Percentiles rank a stretch among this genome's conserved stretches.
Conservation (phyloP, 2,888 invertebrate species). For the Melanostoma scalare region DNA sequence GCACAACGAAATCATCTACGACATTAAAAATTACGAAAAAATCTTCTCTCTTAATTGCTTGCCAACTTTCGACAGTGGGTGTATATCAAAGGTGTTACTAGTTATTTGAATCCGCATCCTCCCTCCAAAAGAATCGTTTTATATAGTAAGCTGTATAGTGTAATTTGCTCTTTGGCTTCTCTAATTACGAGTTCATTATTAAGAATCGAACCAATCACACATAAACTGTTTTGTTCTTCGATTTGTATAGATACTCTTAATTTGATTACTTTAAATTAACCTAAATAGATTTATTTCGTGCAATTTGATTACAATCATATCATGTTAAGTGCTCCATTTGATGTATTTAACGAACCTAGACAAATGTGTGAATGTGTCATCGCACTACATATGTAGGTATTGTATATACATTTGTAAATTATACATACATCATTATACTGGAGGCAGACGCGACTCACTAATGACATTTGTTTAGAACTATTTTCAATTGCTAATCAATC, state of each 20-base stretch:
- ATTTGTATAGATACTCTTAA: constrained; percentile 5
- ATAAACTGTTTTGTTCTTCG: background rate
- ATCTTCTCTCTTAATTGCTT: too few species aligned
- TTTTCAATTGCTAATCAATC: constrained; percentile 39
- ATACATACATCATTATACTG: too few species aligned
- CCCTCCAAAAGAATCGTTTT: too few species aligned
- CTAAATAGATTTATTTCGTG: constrained; percentile 18
- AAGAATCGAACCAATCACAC: constrained; percentile 13
- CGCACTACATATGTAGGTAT: background rate
- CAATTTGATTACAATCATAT: constrained; percentile 32
- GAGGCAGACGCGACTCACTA: too few species aligned
- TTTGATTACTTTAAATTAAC: constrained; percentile 31
- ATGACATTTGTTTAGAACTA: background rate
- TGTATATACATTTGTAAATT: too few species aligned
- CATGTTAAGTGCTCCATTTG: constrained; percentile 30
- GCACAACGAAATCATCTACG: too few species aligned
- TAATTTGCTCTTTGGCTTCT: background rate
- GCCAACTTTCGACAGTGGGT: too few species aligned
- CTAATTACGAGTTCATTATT: background rate
- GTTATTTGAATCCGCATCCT: too few species aligned
- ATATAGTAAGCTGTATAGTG: background rate
- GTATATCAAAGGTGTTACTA: too few species aligned
- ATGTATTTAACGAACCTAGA: constrained; percentile 12
- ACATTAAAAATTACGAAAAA: too few species aligned
- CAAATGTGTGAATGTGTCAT: constrained; percentile 15